These are phyloP conservation scores for Cheilosia grossa DNA, from an alignment of 2,888 invertebrate genomes.

Conservation along the genomic window DNA sequence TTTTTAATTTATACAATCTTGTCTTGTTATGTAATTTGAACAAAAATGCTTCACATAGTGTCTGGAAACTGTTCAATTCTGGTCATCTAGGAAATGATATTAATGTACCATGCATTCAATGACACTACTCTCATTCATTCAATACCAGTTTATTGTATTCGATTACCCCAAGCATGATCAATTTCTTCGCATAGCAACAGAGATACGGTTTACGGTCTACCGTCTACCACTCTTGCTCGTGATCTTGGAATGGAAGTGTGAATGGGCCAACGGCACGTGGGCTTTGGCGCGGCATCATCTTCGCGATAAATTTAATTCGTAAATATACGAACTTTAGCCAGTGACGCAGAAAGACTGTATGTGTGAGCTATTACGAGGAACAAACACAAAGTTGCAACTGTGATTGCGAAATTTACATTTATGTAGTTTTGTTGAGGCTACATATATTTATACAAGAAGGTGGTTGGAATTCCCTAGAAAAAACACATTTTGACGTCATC, in stretches of 20 bases:
- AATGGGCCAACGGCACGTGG: not conserved
- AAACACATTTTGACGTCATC: too few relatives aligned
- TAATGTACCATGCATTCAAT: not conserved
- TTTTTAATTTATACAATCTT: not conserved
- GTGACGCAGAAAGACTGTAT: constrained; percentile 36
- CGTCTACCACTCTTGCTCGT: not conserved
- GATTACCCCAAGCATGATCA: not conserved
- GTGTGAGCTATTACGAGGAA: constrained; percentile 19
- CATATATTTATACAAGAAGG: not conserved
- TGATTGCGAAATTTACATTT: constrained; percentile 1
- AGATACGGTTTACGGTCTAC: not conserved
- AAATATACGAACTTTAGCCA: constrained; percentile 42
- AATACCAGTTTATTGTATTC: constrained; percentile 1
- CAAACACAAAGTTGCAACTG: too few relatives aligned
- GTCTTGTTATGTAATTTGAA: constrained; percentile 33
- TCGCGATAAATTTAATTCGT: not conserved
- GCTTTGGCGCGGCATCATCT: not conserved
- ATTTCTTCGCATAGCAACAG: constrained; percentile 50
- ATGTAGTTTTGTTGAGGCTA: not conserved
- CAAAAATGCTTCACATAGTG: constrained; percentile 9
- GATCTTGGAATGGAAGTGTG: not conserved
- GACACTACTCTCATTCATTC: constrained; percentile 5
- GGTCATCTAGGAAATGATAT: not conserved
- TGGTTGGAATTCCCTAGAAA: not conserved
- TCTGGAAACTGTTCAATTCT: not conserved